Conservation (phyloP, 2,888 invertebrate species). For the Panzeria rudis region DNA sequence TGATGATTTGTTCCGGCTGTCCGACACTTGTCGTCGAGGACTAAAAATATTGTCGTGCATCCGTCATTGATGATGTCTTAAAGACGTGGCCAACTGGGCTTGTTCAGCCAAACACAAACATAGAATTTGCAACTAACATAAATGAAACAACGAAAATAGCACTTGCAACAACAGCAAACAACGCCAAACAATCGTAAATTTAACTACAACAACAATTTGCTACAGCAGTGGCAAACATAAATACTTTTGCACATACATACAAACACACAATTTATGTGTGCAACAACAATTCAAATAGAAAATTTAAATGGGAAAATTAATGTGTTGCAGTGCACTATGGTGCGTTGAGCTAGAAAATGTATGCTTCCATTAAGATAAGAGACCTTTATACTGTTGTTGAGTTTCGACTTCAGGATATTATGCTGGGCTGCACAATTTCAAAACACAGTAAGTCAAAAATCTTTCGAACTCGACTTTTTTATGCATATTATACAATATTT, state of each 20-base stretch:
- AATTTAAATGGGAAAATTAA: conserved; percentile 50
- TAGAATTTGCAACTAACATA: conserved; percentile 47
- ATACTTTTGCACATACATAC: conserved; percentile 27
- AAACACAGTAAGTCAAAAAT: no score
- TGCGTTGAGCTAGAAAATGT: not conserved
- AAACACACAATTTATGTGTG: conserved; percentile 48
- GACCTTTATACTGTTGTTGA: no score
- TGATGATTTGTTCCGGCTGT: no score
- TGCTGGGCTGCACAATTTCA: no score
- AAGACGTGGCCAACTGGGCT: no score
- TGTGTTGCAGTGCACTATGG: conserved; percentile 35
- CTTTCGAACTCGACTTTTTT: no score
- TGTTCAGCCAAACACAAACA: conserved; percentile 55
- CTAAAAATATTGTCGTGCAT: no score
- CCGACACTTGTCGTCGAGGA: no score
- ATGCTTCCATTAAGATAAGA: no score
- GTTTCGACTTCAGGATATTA: no score
- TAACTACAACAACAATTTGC: conserved; percentile 59
- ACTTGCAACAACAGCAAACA: conserved; percentile 70
- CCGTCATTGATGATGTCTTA: no score
- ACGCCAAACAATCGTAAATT: conserved; percentile 68
- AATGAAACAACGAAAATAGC: conserved; percentile 53
- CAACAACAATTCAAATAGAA: conserved; percentile 62
- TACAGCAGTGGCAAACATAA: conserved; percentile 58
- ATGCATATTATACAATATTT: no score